Conservation (phyloP, 2,888 invertebrate genomes). For the Patella pellucida region DNA sequence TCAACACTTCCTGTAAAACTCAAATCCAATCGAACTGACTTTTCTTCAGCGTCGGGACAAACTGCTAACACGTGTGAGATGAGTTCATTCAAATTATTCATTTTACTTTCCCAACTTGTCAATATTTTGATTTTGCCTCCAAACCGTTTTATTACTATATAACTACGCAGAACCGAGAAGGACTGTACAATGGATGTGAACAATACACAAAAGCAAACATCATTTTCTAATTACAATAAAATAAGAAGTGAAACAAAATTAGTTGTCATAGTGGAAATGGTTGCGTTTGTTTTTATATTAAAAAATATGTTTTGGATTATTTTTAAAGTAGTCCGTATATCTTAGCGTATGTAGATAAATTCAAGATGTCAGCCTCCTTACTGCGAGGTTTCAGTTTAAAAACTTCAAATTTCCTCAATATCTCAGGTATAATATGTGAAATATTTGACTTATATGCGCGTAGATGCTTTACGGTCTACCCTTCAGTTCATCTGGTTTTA, state of each 20-base stretch:
- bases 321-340: not conserved
- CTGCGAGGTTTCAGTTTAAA: slow-evolving; percentile 2
- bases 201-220: too few relatives aligned
- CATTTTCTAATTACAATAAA: too few relatives aligned
- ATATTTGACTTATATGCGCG: too few relatives aligned
- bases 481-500: too few relatives aligned
- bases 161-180: too few relatives aligned
- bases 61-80: slow-evolving; percentile 28
- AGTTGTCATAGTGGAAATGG: too few relatives aligned
- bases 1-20: slow-evolving; percentile 28
- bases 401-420: not conserved
- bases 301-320: slow-evolving; percentile 4
- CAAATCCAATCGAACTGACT: slow-evolving; percentile 27
- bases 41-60: slow-evolving; percentile 28
- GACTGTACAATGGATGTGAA: too few relatives aligned
- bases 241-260: too few relatives aligned
- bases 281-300: too few relatives aligned
- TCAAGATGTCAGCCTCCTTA: slow-evolving; percentile 42
- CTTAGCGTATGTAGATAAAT: slow-evolving; percentile 12
- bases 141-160: not conserved
- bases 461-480: too few relatives aligned
- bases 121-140: slow-evolving; percentile 14
- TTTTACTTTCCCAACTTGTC: not conserved
- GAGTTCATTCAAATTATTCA: slow-evolving; percentile 14
- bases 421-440: not conserved